Percentiles rank a stretch among this genome's conserved stretches.
Conservation (phyloP, 1,140 invertebrate species). For the Gonioctena quinquepunctata region DNA sequence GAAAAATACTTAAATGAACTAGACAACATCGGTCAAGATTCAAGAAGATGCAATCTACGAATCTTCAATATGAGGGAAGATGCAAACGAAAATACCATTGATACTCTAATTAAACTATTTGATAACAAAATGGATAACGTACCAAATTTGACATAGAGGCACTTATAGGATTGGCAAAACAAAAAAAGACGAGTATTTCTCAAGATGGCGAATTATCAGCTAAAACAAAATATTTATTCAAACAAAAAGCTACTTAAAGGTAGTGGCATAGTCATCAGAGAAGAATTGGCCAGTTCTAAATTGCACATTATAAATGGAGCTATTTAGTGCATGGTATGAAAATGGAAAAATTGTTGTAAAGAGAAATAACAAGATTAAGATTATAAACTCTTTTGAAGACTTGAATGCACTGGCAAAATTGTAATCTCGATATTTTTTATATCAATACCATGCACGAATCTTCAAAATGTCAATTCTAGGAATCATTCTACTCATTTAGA, state of each 20-base stretch:
- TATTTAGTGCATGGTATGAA: too few species aligned
- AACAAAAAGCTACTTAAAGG: constrained; percentile 4
- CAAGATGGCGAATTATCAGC: too few species aligned
- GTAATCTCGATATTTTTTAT: too few species aligned
- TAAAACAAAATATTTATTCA: background rate
- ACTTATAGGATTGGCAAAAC: background rate
- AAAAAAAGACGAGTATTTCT: background rate
- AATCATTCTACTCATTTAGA: too few species aligned
- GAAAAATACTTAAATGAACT: background rate
- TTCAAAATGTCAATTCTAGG: too few species aligned
- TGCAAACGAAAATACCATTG: constrained; percentile 1
- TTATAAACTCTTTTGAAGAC: too few species aligned
- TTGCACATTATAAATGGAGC: too few species aligned
- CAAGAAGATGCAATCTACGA: background rate
- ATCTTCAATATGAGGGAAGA: constrained; percentile 1
- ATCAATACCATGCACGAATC: too few species aligned
- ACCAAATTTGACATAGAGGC: background rate
- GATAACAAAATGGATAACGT: constrained; percentile 5
- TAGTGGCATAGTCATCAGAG: constrained; percentile 4
- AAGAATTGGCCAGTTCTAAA: constrained; percentile 1
- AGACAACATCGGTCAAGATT: constrained; percentile 2
- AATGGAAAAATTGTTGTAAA: too few species aligned
- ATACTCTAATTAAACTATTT: background rate
- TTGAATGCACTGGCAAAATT: too few species aligned
- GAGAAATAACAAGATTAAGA: too few species aligned